Conservation (phyloP, 2,888 invertebrate genomes). For the Nymphalis polychloros region DNA sequence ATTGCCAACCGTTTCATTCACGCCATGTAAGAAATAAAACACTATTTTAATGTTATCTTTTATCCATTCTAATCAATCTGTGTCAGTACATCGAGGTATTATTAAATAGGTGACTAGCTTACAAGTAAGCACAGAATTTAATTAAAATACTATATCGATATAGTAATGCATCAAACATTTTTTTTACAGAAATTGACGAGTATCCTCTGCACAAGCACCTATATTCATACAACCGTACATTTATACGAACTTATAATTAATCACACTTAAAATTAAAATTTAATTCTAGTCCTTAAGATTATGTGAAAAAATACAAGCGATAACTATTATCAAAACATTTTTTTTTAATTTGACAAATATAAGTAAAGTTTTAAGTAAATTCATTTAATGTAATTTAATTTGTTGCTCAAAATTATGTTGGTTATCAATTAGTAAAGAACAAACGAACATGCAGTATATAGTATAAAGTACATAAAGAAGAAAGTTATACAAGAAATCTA, state of each 20-base stretch:
- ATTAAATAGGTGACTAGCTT: conserved; percentile 68
- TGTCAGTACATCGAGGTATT: conserved; percentile 77
- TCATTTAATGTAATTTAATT: neutral
- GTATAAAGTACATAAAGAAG: neutral
- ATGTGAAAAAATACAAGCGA: conserved; percentile 38
- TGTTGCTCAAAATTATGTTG: no score
- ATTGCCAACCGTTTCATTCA: no score
- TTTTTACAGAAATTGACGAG: conserved; percentile 77
- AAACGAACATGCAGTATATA: neutral
- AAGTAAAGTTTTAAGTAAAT: neutral
- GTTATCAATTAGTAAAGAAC: neutral
- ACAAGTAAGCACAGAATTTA: conserved; percentile 68
- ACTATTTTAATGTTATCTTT: conserved; percentile 49
- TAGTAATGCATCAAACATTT: conserved; percentile 49
- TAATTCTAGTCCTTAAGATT: conserved; percentile 17
- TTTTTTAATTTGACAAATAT: conserved; percentile 3
- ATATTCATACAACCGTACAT: conserved; percentile 76
- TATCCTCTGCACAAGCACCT: conserved; percentile 78
- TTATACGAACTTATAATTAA: conserved; percentile 44
- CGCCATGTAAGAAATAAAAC: conserved; percentile 23
- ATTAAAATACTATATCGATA: conserved; percentile 55
- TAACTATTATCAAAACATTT: conserved; percentile 13
- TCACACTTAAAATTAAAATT: conserved; percentile 22
- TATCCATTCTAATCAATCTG: conserved; percentile 67
- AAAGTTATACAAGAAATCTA: neutral